Conservation (phyloP, 2,113 vertebrate genomes). For the Alligator mississippiensis region DNA sequence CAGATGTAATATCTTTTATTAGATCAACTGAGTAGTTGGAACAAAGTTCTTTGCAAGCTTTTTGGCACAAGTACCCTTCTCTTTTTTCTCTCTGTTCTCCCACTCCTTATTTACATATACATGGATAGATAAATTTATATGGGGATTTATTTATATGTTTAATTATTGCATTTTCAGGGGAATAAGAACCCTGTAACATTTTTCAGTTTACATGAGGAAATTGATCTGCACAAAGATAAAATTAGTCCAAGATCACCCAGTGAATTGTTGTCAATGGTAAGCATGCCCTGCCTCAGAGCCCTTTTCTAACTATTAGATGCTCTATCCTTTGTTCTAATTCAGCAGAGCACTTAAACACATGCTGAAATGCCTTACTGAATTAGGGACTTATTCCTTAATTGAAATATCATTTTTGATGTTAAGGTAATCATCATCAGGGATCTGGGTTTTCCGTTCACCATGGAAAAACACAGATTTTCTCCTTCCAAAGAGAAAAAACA, state of each 20-base stretch:
- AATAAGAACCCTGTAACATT: slow-evolving; percentile 25
- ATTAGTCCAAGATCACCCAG: slow-evolving; percentile 43
- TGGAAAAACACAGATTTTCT: too few species aligned
- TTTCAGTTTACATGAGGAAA: slow-evolving; percentile 15
- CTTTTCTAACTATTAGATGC: slow-evolving; percentile 13
- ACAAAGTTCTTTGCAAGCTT: neutral
- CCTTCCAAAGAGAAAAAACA: too few species aligned
- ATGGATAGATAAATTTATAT: too few species aligned
- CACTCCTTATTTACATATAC: too few species aligned
- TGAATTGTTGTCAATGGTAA: slow-evolving; percentile 63
- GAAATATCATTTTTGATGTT: slow-evolving; percentile 39
- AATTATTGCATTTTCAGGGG: neutral
- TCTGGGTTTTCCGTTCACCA: too few species aligned
- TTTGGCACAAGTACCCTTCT: too few species aligned
- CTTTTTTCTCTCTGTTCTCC: too few species aligned
- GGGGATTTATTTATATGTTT: too few species aligned
- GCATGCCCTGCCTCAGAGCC: slow-evolving; percentile 6
- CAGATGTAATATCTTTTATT: too few species aligned
- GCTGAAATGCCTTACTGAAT: slow-evolving; percentile 53
- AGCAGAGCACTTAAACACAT: slow-evolving; percentile 67
- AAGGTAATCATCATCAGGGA: neutral
- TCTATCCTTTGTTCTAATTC: slow-evolving; percentile 48
- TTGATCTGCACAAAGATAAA: slow-evolving; percentile 30
- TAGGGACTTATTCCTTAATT: neutral
- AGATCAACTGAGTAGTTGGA: too few species aligned